Evolutionary conservation across 2,888 invertebrate species (phyloP), one percentile per base, ranked within the genome.

Genomic region (Hedychridium roseum): DNA sequence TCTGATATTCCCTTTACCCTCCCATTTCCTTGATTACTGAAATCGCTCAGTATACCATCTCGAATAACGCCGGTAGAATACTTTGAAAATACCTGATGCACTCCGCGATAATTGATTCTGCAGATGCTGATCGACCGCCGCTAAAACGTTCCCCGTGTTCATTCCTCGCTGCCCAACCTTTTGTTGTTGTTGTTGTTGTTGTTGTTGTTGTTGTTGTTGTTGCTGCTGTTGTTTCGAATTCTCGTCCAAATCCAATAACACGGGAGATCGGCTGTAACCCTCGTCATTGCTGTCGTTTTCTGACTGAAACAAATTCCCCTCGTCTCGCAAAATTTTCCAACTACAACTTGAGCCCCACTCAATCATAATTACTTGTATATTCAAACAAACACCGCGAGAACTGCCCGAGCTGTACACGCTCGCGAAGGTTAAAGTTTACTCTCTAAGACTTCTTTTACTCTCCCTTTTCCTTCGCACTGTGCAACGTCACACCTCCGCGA

Each of bases 181-280:
- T 18, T 31, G 37, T 31, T 32, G 23, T 11, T 20, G 37, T 11
- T 45, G 31, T 12, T 49, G 47, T 9, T 54, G 55, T 35, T 64
- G 71, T 20, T 37, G 31, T 17, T 44, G 50, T 9, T 48, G 45
- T 28, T 37, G 31, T 3, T 51, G 36, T 18, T 55, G 54, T 20
- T 58, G 62, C 30, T 67, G 73, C 21, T 73, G 73, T 34, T 69
- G 72, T 40, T 76, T 76, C 7, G 75, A 71, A 47, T 74, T 77
- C 43, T 78, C 76, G 41, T 79, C 78, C 12, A 78, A 58, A 48
- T 79, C 78, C 35, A 79, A 51, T 27, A 79, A 57, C n/a, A 78
- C 67, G 0, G 76, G 78, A 4, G 76, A 74, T 21, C 60, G 69
- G 5, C 51, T 39, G 42, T 70, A 68, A 15, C 64, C 69, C 11